Base-by-base conservation (phyloP, 2,797 vertebrate genomes). In the Anolis apletophallus region DNA sequence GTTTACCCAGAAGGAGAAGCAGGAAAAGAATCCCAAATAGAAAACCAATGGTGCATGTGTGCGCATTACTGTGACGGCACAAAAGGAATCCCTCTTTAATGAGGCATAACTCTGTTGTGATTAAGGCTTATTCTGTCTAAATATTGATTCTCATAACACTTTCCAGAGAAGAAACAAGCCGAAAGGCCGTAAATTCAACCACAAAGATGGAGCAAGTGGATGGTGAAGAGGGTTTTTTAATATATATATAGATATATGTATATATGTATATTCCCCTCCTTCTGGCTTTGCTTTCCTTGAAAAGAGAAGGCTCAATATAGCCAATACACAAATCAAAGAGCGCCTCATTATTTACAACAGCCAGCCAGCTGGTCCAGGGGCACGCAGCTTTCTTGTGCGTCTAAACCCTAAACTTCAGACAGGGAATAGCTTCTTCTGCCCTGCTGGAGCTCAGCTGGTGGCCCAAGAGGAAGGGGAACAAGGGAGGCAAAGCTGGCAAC, bases 111-210 rank as follows among this genome's bases (percentile, higher is more conserved):
- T 87, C 87, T 92, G 90, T 92, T 94, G 93, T 94, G 93, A 95
- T 93, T 93, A 88, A 87, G 90, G 93, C 80, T 95, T 94, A 94
- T 92, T 95, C 95, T 95, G 81, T 93, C 94, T 88, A 94, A 97
- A 96, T 96, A 97, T 95, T 96, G 96, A 95, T 94, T 93, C 59
- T 1, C 82, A 84, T 91, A 93, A 95, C 93, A 91, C 94, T 96
- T 96, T 94, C 92, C 95, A 89, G 80, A 86, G 89, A 86, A 0
- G 32, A 91, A 79, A 52, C 87, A 93, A 78, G 92, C 87, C 95
- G 36, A 29, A 64, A 83, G 92, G 92, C 87, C 92, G 83, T 80
- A 88, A 93, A 93, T 93, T 92, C 94, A 91, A 92, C 93, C 92
- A 87, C 89, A 88, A 87, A 95, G 87, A 46, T 89, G 88, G 77